Evolutionary conservation across 2,888 invertebrate species (phyloP), one percentile per base, ranked within the genome.

Genomic region (Leistus spinibarbis): DNA sequence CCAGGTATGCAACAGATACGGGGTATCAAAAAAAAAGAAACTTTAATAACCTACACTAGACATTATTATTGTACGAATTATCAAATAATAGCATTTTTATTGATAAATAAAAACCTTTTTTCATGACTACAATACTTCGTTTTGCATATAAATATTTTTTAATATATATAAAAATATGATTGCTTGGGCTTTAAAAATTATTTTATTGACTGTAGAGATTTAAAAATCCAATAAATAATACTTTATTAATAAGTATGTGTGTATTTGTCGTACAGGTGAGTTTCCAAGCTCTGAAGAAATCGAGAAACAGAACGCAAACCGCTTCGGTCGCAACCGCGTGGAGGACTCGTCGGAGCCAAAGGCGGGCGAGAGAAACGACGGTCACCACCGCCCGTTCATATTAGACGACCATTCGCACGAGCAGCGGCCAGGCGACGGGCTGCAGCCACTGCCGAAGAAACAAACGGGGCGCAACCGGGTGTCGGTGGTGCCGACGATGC

Each of bases 231-330:
- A n/a, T n/a, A n/a, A n/a, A n/a, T n/a, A n/a, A n/a, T n/a, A n/a
- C n/a, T n/a, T n/a, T n/a, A n/a, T n/a, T n/a, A n/a, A n/a, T 24
- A 3, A 24, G 3, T 24, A 24, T 24, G 24, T 24, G 24, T 7
- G 7, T 24, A 24, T 24, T 4, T 24, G 40, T 40, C 13, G 40
- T 40, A 5, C 13, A 40, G 40, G 86, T 0, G 93, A 94, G 79
- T 93, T 94, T 81, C 92, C 92, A 60, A 93, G 92, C 65, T 93
- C 94, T 62, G 93, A 93, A 81, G 95, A 95, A 83, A 91, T 94
- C 40, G 90, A 90, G 76, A 85, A 88, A 20, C 88, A 88, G 77
- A 88, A 88, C 65, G 20, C 70, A 2, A 78, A 74, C 69, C 84
- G 86, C 60, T 64, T 76, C 9, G 69, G 67, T 19, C 16, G 69